These are phyloP conservation scores for Ctenicera cuprea DNA, from an alignment of 2,888 invertebrate genomes.

Conservation along the genomic window DNA sequence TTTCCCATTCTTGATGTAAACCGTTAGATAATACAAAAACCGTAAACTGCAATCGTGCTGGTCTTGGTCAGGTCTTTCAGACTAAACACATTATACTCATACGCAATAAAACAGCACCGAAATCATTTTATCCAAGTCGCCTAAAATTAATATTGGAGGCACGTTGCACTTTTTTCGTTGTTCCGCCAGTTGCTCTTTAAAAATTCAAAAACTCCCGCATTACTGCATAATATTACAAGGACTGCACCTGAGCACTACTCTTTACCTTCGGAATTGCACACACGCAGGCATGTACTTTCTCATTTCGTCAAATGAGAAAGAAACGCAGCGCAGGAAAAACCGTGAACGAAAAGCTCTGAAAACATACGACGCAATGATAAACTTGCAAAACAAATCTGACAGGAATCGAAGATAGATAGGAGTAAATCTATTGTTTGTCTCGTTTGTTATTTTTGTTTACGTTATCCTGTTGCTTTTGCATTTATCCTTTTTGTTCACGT, in stretches of 20 bases:
- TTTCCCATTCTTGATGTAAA: slow-evolving; percentile 9
- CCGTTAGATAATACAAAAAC: slow-evolving; percentile 39
- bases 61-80: not conserved
- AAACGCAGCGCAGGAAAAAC: not conserved
- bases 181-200: slow-evolving; percentile 47
- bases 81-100: slow-evolving; percentile 13
- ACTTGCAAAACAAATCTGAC: slow-evolving; percentile 37
- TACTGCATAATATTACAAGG: slow-evolving; percentile 47
- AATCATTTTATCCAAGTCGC: slow-evolving; percentile 26
- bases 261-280: not conserved
- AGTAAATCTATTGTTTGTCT: slow-evolving; percentile 31
- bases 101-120: slow-evolving; percentile 31
- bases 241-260: slow-evolving; percentile 41
- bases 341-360: not conserved
- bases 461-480: not conserved
- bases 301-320: not conserved
- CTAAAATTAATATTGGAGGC: slow-evolving; percentile 41
- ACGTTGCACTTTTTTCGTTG: slow-evolving; percentile 44
- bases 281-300: not conserved
- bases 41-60: not conserved
- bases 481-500: not conserved
- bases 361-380: slow-evolving; percentile 23
- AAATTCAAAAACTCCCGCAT: slow-evolving; percentile 49
- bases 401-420: slow-evolving; percentile 33
- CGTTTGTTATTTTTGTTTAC: not conserved